These are phyloP conservation scores for Streblospio benedicti DNA, from an alignment of 1,140 invertebrate genomes.

Conservation along the genomic window DNA sequence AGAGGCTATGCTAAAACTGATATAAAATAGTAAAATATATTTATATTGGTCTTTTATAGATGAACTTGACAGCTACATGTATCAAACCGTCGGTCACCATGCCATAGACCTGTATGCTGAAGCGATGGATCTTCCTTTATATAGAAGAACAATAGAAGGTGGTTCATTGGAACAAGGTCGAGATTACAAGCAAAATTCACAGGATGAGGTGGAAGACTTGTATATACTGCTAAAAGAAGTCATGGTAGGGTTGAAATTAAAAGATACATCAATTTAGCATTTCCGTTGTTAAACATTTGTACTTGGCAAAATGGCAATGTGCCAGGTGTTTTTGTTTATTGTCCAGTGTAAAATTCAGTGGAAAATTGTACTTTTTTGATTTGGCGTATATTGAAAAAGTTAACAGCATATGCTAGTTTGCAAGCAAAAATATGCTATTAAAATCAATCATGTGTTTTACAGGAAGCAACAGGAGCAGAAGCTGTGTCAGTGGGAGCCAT, in stretches of 20 bases:
- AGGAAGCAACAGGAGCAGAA: constrained; percentile 73
- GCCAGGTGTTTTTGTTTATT: too few relatives aligned
- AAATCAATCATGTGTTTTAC: constrained; percentile 33
- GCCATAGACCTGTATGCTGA: constrained; percentile 83
- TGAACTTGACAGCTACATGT: constrained; percentile 99
- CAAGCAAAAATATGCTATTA: constrained; percentile 22
- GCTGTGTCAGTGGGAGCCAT: constrained; percentile 94
- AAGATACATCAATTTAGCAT: too few relatives aligned
- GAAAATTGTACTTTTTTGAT: too few relatives aligned
- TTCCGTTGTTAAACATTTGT: too few relatives aligned
- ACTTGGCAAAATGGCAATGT: too few relatives aligned
- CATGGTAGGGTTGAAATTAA: too few relatives aligned
- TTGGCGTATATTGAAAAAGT: too few relatives aligned
- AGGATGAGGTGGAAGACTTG: constrained; percentile 99
- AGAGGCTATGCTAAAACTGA: too few relatives aligned
- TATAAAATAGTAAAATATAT: too few relatives aligned
- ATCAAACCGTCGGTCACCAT: constrained; percentile 95
- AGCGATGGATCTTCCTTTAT: constrained; percentile 87
- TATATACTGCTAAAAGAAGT: constrained; percentile 73
- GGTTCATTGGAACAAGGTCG: constrained; percentile 64
- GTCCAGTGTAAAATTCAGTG: too few relatives aligned
- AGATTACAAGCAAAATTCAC: constrained; percentile 68
- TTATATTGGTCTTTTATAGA: too few relatives aligned
- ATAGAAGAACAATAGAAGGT: constrained; percentile 69
- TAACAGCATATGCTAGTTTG: too few relatives aligned